Base-by-base conservation (phyloP, 2,888 invertebrate species). In the Thecocarcelia acutangulata region DNA sequence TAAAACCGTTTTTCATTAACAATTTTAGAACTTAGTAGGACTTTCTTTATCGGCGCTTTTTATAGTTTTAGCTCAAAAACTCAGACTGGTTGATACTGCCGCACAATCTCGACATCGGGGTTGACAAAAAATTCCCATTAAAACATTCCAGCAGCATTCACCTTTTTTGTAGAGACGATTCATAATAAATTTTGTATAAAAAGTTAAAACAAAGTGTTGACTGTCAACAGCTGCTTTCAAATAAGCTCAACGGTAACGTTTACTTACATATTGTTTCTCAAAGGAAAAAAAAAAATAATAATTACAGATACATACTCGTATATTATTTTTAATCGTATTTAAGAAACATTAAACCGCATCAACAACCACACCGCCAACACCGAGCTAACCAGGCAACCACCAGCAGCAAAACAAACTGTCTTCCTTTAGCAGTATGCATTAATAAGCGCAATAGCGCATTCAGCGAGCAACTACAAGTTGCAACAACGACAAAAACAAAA, bases 291-390 rank as follows among this genome's bases (percentile, higher is more conserved):
- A 13, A 44, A 61, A 2, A 46, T 12, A 15, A n/a, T n/a, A n/a
- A n/a, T 21, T 48, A 58, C 21, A 13, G 19, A 73, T n/a, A n/a
- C n/a, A n/a, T n/a, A 61, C 33, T 24, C 5, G 2, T 24, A 63
- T 46, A 54, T 46, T 73, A 54, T 80, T 70, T 72, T 70, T 70
- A 76, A 76, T 76, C 76, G 69, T 21, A 76, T 80, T 76, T 73
- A 73, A 81, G 76, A 58, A 72, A 77, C 68, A 66, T 76, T 76
- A 54, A 70, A 56, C 66, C 66, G 11, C 75, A 33, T 40, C 48
- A 68, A 28, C 75, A 24, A 50, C 68, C 56, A 54, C 70, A 12
- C 33, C 66, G 37, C 50, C 24, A 46, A 63, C 61, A 58, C 50
- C 48, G n/a, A 61, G 3, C 44, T 50, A 73, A 44, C 33, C 58